These are phyloP conservation scores for Episyrphus balteatus DNA, from an alignment of 1,140 invertebrate genomes.

Conservation along the genomic window DNA sequence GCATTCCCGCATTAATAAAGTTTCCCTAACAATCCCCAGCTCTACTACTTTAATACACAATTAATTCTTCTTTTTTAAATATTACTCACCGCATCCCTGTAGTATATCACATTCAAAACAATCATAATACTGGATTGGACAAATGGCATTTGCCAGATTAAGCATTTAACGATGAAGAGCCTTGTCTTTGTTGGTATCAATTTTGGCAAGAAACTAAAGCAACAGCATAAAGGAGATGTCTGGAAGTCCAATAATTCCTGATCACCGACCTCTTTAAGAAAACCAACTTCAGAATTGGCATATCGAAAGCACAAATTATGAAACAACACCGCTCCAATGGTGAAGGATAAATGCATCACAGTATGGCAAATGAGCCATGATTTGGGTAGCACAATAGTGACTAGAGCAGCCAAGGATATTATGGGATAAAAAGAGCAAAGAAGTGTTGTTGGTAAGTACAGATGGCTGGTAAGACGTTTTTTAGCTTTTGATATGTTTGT, in stretches of 20 bases:
- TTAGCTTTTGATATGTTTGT: slow-evolving; percentile 20
- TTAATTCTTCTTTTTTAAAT: too few species aligned
- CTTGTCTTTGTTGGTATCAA: slow-evolving; percentile 24
- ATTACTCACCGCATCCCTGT: slow-evolving; percentile 7
- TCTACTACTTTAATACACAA: too few species aligned
- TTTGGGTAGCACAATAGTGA: slow-evolving; percentile 27
- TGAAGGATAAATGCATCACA: slow-evolving; percentile 33
- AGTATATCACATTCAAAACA: slow-evolving; percentile 29
- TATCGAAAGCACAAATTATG: slow-evolving; percentile 25
- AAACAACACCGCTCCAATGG: slow-evolving; percentile 22
- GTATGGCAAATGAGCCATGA: slow-evolving; percentile 32
- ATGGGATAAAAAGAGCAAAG: slow-evolving; percentile 29
- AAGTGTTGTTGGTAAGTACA: slow-evolving; percentile 16
- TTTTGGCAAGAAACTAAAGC: slow-evolving; percentile 17
- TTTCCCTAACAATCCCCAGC: too few species aligned
- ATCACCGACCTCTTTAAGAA: slow-evolving; percentile 20
- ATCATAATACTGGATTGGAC: slow-evolving; percentile 32
- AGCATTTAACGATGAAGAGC: slow-evolving; percentile 21
- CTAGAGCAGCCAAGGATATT: slow-evolving; percentile 24
- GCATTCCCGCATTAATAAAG: too few species aligned
- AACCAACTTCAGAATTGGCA: slow-evolving; percentile 26
- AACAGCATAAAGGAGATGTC: slow-evolving; percentile 31
- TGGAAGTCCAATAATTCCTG: slow-evolving; percentile 18
- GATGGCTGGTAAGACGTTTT: slow-evolving; percentile 16
- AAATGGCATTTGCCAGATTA: slow-evolving; percentile 34